Evolutionary conservation across 2,888 invertebrate genomes (phyloP).

Genomic region (Penaeus monodon): DNA sequence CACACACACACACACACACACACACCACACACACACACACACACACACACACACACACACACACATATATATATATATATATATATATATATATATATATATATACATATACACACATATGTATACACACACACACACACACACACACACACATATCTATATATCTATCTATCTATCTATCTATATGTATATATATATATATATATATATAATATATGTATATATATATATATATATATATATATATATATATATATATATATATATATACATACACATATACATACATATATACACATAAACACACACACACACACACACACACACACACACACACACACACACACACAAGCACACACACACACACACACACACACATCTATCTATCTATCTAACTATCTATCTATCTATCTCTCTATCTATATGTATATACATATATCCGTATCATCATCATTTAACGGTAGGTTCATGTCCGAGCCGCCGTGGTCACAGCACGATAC

Average conservation of each 20-base stretch:
- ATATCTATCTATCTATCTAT: background rate
- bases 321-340: background rate
- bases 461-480: too few species aligned
- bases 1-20: too few species aligned
- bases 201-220: background rate
- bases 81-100: background rate
- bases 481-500: too few species aligned
- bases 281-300: background rate
- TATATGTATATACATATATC: background rate
- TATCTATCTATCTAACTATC: background rate
- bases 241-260: background rate
- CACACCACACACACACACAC: too few species aligned
- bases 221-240: background rate
- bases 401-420: background rate
- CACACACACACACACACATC: background rate
- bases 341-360: background rate
- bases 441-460: too few species aligned
- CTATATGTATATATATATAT: background rate
- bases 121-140: too few species aligned
- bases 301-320: background rate
- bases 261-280: constrained; percentile 2
- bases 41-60: too few species aligned
- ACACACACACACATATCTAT: background rate
- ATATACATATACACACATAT: background rate
- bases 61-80: background rate